phyloP scores from a whole-genome alignment of 2,888 invertebrate genomes.

The Abrostola triplasia region DNA sequence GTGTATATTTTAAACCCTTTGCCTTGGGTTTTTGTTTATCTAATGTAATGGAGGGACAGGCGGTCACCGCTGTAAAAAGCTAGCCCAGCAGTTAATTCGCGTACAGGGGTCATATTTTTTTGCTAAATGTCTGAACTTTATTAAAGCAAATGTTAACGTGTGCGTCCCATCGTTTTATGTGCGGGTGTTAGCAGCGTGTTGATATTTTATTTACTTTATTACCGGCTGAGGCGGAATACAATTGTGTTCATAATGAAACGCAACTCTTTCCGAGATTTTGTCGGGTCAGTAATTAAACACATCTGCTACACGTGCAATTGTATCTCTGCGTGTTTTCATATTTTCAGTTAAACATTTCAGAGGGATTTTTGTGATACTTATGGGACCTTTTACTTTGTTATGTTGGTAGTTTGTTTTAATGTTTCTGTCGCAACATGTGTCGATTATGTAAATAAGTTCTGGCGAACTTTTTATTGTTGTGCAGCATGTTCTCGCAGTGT shows the following conservation, averaged over 20 bases:
- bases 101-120: constrained; percentile 72
- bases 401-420: constrained; percentile 69
- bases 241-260: constrained; percentile 80
- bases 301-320: constrained; percentile 82
- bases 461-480: constrained; percentile 32
- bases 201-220: constrained; percentile 85
- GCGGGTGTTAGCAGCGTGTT: constrained; percentile 77
- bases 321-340: constrained; percentile 72
- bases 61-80: constrained; percentile 69
- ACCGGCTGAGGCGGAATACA: constrained; percentile 67
- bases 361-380: constrained; percentile 67
- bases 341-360: constrained; percentile 71
- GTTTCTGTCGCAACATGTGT: constrained; percentile 62
- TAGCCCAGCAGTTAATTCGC: constrained; percentile 80
- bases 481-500: constrained; percentile 21
- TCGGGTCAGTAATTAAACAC: constrained; percentile 86
- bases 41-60: constrained; percentile 70
- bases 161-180: constrained; percentile 75
- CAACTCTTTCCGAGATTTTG: constrained; percentile 81
- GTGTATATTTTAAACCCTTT: constrained; percentile 71
- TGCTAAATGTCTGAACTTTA: constrained; percentile 79
- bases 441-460: constrained; percentile 62
- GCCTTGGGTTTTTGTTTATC: constrained; percentile 72
- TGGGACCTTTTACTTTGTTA: constrained; percentile 66
- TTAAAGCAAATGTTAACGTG: constrained; percentile 81